Base-by-base conservation (phyloP, 2,113 vertebrate genomes). In the Ceyx cyanopectus region DNA sequence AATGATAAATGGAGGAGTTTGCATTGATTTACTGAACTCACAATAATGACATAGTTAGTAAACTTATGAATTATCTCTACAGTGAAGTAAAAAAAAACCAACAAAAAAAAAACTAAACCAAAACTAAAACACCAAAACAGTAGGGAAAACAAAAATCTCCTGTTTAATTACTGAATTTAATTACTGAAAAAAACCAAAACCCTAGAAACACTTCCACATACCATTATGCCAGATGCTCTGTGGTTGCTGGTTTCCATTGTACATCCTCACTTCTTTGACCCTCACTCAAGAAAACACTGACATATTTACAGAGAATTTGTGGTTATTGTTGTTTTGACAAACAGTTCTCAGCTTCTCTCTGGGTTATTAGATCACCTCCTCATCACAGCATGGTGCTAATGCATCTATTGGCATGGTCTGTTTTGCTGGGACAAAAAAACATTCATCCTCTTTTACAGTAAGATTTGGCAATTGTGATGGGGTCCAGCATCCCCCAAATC, bases 21-120 rank as follows among this genome's bases (percentile, higher is more conserved):
- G 48, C 78, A 94, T 58, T 91, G 77, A 93, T 92, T 97, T 81
- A 60, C 78, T 85, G 66, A 96, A 96, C 94, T 85, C 19, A 74
- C 40, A 26, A 32, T 84, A 86, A 81, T 82, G 41, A 79, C 15
- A 62, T 51, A 87, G 65, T 92, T 92, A 83, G 27, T 94, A n/a
- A 54, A 79, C 22, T 50, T 83, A 78, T 23, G 23, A 85, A 66
- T 60, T 76, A 37, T 57, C 53, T 63, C 63, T 62, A 89, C 53
- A 70, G 22, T 73, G 40, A 46, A 76, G 37, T 60, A 20, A 8
- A 57, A 81, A 88, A 88, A 78, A 94, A 40, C 7, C 24, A 40
- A 81, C 48, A 50, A 50, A 50, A 50, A 50, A 11, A 37, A 9
- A 9, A n/a, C 37, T 9, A 37, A 37, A 37, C 37, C 37, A 37